phyloP scores from a whole-genome alignment of 2,797 vertebrate genomes.

The Brotula barbata region DNA sequence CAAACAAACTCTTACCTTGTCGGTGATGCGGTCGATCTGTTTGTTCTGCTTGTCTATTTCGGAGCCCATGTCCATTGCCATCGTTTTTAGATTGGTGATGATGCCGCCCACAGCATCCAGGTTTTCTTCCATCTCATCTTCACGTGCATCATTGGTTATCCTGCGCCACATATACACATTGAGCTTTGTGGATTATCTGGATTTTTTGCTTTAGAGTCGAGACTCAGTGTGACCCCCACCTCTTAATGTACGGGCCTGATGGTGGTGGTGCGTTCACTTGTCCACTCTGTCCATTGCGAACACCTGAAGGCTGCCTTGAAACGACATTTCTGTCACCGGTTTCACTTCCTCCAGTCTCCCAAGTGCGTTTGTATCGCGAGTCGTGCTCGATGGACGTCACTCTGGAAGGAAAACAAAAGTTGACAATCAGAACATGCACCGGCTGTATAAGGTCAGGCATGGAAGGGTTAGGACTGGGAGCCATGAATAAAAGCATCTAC shows the following conservation, averaged over 20 bases:
- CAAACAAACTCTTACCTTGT: slow-evolving; percentile 83
- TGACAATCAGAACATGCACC: no score
- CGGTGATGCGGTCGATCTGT: slow-evolving; percentile 85
- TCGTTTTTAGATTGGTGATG: slow-evolving; percentile 89
- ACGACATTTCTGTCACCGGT: slow-evolving; percentile 65
- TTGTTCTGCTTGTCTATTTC: slow-evolving; percentile 94
- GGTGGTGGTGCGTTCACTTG: slow-evolving; percentile 66
- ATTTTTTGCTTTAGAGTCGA: no score
- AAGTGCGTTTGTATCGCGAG: slow-evolving; percentile 87
- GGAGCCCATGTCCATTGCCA: slow-evolving; percentile 94
- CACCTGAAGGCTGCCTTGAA: slow-evolving; percentile 84
- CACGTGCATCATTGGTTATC: slow-evolving; percentile 92
- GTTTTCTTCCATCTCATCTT: slow-evolving; percentile 99
- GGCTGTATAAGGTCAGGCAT: no score
- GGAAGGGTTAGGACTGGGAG: neutral
- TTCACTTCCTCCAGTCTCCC: slow-evolving; percentile 78
- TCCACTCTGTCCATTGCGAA: slow-evolving; percentile 75
- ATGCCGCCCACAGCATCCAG: slow-evolving; percentile 88
- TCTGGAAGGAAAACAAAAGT: slow-evolving; percentile 66
- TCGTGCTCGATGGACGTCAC: slow-evolving; percentile 88
- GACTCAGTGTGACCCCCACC: slow-evolving; percentile 76
- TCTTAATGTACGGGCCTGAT: slow-evolving; percentile 88
- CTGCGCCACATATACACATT: slow-evolving; percentile 66
- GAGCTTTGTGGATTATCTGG: no score
- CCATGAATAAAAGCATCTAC: neutral